Conservation (phyloP, 1,140 invertebrate species). For the Antheraea pernyi region DNA sequence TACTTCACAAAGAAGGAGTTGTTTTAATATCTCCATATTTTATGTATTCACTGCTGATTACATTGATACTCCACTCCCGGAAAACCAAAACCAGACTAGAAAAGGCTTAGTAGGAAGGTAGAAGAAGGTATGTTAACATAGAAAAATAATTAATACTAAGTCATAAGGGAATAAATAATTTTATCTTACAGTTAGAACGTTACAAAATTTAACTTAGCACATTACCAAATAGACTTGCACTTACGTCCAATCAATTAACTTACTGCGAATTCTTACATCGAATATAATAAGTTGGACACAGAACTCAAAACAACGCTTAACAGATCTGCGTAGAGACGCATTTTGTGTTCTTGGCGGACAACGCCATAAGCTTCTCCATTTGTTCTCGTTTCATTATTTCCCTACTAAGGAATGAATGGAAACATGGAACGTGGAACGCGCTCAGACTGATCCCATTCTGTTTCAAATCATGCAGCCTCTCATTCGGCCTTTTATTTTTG, state of each 20-base stretch:
- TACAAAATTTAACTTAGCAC: constrained; percentile 62
- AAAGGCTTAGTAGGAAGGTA: constrained; percentile 15
- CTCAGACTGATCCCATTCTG: constrained; percentile 59
- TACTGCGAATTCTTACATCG: constrained; percentile 29
- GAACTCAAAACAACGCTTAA: constrained; percentile 10
- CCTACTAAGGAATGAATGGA: constrained; percentile 58
- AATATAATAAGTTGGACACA: constrained; percentile 22
- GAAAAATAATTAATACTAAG: constrained; percentile 6
- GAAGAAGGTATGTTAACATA: neutral
- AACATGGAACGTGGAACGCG: constrained; percentile 66
- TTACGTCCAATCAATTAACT: constrained; percentile 29
- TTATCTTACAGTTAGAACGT: constrained; percentile 43
- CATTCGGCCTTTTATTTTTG: constrained; percentile 46
- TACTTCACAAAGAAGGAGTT: constrained; percentile 14
- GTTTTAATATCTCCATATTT: no score
- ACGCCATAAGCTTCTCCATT: constrained; percentile 31
- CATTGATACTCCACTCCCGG: neutral
- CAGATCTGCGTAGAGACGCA: constrained; percentile 30
- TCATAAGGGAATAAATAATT: constrained; percentile 17
- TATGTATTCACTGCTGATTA: no score
- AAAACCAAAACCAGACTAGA: constrained; percentile 9
- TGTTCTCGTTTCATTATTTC: constrained; percentile 54
- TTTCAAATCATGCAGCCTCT: constrained; percentile 41
- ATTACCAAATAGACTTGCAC: constrained; percentile 52
- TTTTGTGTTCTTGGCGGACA: constrained; percentile 19